These are phyloP conservation scores for Cacoxenus indagator DNA, from an alignment of 2,888 invertebrate genomes.

Conservation along the genomic window DNA sequence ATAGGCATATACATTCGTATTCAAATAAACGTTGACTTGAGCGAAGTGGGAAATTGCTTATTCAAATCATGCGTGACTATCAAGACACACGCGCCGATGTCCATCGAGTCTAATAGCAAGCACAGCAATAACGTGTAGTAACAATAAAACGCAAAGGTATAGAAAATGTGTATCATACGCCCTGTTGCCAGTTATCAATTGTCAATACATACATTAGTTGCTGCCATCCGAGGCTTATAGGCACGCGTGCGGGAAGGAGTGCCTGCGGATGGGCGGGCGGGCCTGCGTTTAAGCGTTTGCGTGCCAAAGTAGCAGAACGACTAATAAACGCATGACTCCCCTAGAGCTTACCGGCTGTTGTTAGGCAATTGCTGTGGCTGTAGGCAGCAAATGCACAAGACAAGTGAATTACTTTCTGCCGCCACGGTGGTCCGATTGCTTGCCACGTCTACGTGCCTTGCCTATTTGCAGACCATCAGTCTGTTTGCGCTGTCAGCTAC, in stretches of 20 bases:
- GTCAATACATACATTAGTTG: constrained; percentile 1
- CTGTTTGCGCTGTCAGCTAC: background rate
- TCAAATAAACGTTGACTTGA: constrained; percentile 6
- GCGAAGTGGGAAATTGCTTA: background rate
- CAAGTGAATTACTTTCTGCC: too few species aligned
- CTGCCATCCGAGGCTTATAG: background rate
- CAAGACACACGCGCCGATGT: too few species aligned
- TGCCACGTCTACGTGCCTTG: background rate
- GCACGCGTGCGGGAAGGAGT: background rate
- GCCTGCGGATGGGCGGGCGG: background rate
- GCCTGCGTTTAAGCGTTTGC: constrained; percentile 3
- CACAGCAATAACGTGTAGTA: constrained; percentile 13
- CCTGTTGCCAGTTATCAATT: constrained; percentile 8
- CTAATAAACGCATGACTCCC: constrained; percentile 18
- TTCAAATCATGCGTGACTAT: constrained; percentile 5
- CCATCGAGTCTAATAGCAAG: background rate
- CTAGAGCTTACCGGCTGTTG: background rate
- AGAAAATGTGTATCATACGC: constrained; percentile 16
- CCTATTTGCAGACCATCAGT: background rate
- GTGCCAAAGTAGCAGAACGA: constrained; percentile 10
- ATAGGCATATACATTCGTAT: constrained; percentile 15
- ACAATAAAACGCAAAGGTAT: constrained; percentile 10
- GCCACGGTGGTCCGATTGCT: too few species aligned
- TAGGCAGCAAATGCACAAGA: too few species aligned
- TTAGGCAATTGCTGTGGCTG: background rate